Evolutionary conservation across 2,888 invertebrate species (phyloP), one percentile per base, ranked within the genome.

Genomic region (Epistrophella euchroma): DNA sequence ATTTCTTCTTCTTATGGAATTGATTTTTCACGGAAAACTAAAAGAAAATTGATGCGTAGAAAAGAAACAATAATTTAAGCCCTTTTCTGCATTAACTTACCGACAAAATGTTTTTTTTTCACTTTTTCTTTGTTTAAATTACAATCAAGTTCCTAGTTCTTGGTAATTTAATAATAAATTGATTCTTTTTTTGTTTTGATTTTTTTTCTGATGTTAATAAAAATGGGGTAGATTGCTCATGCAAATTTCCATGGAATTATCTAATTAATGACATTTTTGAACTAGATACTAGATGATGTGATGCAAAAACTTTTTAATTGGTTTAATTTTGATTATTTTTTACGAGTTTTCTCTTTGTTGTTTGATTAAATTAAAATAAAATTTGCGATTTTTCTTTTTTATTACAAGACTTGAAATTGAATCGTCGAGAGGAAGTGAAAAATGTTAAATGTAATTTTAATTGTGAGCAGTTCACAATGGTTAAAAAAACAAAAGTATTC

Each of bases 401-500:
- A 25, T 4, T 47, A 82, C 19, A 55, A 55, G 85, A 68, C 40
- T 52, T 52, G 52, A 25, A 15, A 25, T 10, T 28, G n/a, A n/a
- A n/a, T 45, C 45, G 70, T 9, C 32, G 19, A 52, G 28, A 75
- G 66, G 56, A 73, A 60, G 84, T 66, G 60, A 72, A 81, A 85
- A 81, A 74, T 80, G 56, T 80, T 70, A 80, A 32, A 32, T 9
- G 32, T 60, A 40, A 58, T 22, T 76, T 13, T 13, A 71, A 55
- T 60, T 76, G 72, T 62, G 80, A 22, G 10, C 40, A 17, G 28
- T 32, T 85, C 73, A 85, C 85, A 52, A 62, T 85, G 55, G 56
- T 25, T 62, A 68, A 45, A 85, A 85, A 77, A 81, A 85, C 80
- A 85, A 80, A 73, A 58, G 68, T 80, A 77, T 64, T 70, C 47